Evolutionary conservation across 1,140 invertebrate species (phyloP).

Genomic region (Drosophila malerkotliana): DNA sequence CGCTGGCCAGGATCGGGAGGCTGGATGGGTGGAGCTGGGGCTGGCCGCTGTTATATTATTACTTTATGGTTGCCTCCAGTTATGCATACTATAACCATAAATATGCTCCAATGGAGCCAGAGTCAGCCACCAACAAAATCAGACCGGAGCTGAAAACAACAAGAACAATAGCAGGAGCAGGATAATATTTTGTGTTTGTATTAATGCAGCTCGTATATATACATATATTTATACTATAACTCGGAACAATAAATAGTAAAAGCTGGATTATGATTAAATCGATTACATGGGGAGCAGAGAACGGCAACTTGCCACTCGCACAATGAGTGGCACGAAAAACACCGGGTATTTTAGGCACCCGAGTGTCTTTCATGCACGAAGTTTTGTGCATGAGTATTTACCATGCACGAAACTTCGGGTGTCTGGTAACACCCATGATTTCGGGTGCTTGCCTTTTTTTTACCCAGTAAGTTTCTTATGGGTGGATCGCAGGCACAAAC

Average conservation of each 20-base stretch:
- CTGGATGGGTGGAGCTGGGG: background rate
- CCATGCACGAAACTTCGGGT: too few relatives aligned
- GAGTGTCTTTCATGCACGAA: too few relatives aligned
- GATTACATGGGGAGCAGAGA: slow-evolving; percentile 77
- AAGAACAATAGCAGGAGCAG: slow-evolving; percentile 30
- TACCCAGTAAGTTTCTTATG: too few relatives aligned
- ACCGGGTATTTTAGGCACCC: too few relatives aligned
- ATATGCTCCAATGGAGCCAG: slow-evolving; percentile 63
- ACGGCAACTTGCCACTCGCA: too few relatives aligned
- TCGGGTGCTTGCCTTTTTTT: too few relatives aligned
- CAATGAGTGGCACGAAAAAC: too few relatives aligned
- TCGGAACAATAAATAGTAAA: slow-evolving; percentile 82
- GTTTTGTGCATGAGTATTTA: too few relatives aligned
- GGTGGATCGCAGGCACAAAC: too few relatives aligned
- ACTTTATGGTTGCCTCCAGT: slow-evolving; percentile 81
- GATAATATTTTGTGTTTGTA: slow-evolving; percentile 79
- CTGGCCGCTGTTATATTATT: slow-evolving; percentile 71
- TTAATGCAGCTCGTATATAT: slow-evolving; percentile 72
- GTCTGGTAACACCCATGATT: too few relatives aligned
- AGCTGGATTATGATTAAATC: slow-evolving; percentile 82
- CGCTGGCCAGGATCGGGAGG: background rate
- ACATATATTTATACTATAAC: slow-evolving; percentile 83
- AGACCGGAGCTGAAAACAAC: slow-evolving; percentile 20
- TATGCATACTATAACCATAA: slow-evolving; percentile 82
- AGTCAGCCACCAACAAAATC: slow-evolving; percentile 44